Conservation (phyloP, 1,140 invertebrate species). For the Bradynema listronoti region DNA sequence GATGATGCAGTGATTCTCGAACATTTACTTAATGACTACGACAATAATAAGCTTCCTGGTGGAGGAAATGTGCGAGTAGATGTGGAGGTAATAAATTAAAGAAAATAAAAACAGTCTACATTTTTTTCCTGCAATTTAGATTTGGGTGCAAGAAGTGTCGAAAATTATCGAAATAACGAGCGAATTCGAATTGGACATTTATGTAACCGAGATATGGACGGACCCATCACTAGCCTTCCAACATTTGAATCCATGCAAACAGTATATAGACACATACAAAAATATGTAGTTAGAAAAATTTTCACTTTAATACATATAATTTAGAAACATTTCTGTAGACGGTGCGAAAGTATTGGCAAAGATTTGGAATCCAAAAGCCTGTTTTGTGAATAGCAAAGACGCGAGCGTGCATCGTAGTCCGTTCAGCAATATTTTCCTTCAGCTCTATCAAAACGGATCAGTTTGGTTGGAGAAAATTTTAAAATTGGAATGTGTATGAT, state of each 20-base stretch:
- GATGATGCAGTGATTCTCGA: conserved; percentile 44
- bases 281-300: no score
- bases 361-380: conserved; percentile 56
- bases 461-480: no score
- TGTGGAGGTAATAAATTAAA: conserved; percentile 51
- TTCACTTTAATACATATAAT: no score
- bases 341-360: conserved; percentile 49
- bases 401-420: conserved; percentile 49
- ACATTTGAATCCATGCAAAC: conserved; percentile 58
- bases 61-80: conserved; percentile 50
- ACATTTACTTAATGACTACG: conserved; percentile 41
- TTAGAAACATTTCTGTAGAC: conserved; percentile 57
- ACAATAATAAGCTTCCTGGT: conserved; percentile 50
- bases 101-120: no score
- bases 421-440: conserved; percentile 56
- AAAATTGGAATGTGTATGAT: no score
- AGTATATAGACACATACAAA: no score
- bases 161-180: conserved; percentile 58
- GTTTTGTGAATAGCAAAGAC: conserved; percentile 56
- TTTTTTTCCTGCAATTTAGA: conserved; percentile 31
- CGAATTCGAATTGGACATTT: conserved; percentile 57
- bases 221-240: conserved; percentile 50
- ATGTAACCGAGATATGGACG: conserved; percentile 57
- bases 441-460: conserved; percentile 47
- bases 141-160: conserved; percentile 58